These are phyloP conservation scores for Pelmatolapia mariae DNA, from an alignment of 2,113 vertebrate genomes.

Conservation along the genomic window DNA sequence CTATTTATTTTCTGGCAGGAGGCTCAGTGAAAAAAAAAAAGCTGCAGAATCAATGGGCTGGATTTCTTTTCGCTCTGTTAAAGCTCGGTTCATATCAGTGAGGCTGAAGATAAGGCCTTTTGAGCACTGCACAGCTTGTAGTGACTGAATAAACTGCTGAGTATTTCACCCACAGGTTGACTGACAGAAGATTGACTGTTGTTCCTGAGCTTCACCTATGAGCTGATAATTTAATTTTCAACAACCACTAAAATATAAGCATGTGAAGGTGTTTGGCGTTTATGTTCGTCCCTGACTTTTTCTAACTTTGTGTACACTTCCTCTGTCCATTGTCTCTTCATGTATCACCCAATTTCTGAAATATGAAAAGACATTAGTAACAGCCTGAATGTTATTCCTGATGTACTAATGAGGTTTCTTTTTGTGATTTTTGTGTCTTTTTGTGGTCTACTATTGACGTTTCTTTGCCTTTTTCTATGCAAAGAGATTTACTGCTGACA, in stretches of 20 bases:
- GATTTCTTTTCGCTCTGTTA: not conserved
- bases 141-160: not conserved
- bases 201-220: not conserved
- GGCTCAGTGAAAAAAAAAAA: not conserved
- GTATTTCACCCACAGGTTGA: not conserved
- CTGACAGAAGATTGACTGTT: not conserved
- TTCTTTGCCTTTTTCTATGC: not conserved
- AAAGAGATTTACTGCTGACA: not conserved
- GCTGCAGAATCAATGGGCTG: not conserved
- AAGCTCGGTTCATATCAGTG: not conserved
- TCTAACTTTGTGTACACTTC: not conserved
- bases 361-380: not conserved
- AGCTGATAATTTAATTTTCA: not conserved
- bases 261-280: not conserved
- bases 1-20: not conserved
- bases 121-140: not conserved
- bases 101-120: not conserved
- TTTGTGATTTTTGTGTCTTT: not conserved
- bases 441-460: not conserved
- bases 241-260: not conserved
- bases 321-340: not conserved
- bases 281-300: not conserved
- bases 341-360: not conserved
- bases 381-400: not conserved
- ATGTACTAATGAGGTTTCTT: not conserved